Evolutionary conservation across 2,113 vertebrate genomes (phyloP).

Genomic region (Cyanocitta stelleri): DNA sequence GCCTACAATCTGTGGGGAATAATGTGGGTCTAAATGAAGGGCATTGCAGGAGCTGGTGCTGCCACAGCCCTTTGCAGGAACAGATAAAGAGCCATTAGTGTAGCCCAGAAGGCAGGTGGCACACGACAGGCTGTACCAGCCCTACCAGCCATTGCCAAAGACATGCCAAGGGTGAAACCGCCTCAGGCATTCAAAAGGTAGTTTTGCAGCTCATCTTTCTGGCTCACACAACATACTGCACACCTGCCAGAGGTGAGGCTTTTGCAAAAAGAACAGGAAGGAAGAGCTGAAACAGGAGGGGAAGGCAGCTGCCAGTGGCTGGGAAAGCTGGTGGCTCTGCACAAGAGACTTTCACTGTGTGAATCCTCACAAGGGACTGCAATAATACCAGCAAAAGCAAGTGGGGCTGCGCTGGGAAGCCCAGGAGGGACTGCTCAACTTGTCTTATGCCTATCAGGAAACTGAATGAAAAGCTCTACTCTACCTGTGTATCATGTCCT

Average conservation of each 20-base stretch:
- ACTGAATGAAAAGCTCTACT: neutral
- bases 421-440: neutral
- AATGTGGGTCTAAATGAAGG: neutral
- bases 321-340: neutral
- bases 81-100: neutral
- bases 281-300: neutral
- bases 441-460: neutral
- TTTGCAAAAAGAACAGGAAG: neutral
- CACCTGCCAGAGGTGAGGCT: neutral
- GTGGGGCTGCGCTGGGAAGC: neutral
- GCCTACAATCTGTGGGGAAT: neutral
- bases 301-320: neutral
- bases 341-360: neutral
- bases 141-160: neutral
- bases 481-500: neutral
- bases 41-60: neutral
- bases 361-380: neutral
- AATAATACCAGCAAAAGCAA: neutral
- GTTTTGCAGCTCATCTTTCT: neutral
- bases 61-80: neutral
- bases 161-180: neutral
- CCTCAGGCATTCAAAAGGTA: neutral
- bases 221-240: neutral
- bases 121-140: neutral
- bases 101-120: neutral